Percentiles rank a stretch among this genome's conserved stretches.
These are phyloP conservation scores for Alviniconcha strummeri DNA, from an alignment of 2,888 invertebrate species.

Conservation along the genomic window DNA sequence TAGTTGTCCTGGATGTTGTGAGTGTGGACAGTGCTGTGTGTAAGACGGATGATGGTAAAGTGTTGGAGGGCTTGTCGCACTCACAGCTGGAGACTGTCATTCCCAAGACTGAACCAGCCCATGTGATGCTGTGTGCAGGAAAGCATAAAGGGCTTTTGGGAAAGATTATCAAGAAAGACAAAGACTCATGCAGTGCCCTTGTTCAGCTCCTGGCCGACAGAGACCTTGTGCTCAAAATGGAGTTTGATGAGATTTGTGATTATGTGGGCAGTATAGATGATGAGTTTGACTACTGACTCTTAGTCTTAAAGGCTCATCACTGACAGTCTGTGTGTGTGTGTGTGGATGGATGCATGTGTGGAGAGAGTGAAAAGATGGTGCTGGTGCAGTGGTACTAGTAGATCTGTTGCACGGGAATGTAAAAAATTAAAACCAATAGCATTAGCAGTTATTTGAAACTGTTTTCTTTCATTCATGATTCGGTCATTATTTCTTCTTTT, in stretches of 20 bases:
- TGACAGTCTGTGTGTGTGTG: not conserved
- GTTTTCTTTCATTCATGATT: no score
- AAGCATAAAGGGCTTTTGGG: constrained; percentile 69
- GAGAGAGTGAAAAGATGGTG: not conserved
- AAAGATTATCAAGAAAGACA: constrained; percentile 71
- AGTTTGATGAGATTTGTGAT: constrained; percentile 74
- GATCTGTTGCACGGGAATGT: no score
- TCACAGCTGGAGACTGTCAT: constrained; percentile 74
- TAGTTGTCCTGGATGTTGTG: constrained; percentile 71
- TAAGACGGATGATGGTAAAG: constrained; percentile 69
- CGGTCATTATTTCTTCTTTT: no score
- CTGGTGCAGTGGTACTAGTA: not conserved
- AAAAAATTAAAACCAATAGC: no score
- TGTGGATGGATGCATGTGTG: not conserved
- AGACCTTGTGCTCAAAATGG: constrained; percentile 67
- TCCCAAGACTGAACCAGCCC: constrained; percentile 66
- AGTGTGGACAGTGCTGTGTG: constrained; percentile 68
- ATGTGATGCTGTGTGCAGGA: constrained; percentile 73
- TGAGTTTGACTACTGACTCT: constrained; percentile 56
- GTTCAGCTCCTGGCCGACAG: constrained; percentile 72
- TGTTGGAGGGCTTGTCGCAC: constrained; percentile 70
- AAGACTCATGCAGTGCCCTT: constrained; percentile 67
- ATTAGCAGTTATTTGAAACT: no score
- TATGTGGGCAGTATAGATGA: constrained; percentile 71
- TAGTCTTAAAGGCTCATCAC: not conserved